Evolutionary conservation across 2,113 vertebrate genomes (phyloP).

Genomic region (Cynopterus brachyotis): DNA sequence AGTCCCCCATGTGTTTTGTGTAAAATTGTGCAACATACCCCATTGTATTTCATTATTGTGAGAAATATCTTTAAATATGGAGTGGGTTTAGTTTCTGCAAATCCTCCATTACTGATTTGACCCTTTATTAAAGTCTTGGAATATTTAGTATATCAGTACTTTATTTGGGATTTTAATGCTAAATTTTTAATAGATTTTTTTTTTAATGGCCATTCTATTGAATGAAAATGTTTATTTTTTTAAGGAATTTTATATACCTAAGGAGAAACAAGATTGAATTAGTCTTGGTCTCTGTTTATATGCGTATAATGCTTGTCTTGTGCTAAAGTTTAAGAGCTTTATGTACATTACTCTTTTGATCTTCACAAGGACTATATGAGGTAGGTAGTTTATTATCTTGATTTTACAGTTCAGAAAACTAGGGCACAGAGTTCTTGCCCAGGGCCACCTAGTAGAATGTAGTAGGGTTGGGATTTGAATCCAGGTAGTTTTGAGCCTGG

Average conservation of each 20-base stretch:
- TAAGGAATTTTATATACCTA: neutral
- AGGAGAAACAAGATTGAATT: neutral
- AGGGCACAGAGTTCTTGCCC: neutral
- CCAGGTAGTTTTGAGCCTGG: neutral
- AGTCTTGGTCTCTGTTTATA: neutral
- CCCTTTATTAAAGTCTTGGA: neutral
- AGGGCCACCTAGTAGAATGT: neutral
- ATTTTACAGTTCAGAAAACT: conserved; percentile 19
- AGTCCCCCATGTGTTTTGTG: neutral
- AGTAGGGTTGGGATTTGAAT: neutral
- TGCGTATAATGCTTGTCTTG: neutral
- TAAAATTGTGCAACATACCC: neutral
- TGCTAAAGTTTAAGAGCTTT: neutral
- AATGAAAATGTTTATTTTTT: conserved; percentile 23
- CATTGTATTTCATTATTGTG: neutral
- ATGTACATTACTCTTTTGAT: neutral
- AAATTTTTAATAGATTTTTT: neutral
- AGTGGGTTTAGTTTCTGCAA: neutral
- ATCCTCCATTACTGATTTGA: neutral
- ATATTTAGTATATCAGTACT: neutral
- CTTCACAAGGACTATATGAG: neutral
- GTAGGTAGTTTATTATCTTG: neutral
- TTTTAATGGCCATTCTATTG: neutral
- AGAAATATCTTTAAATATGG: neutral
- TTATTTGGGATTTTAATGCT: conserved; percentile 28